These are phyloP conservation scores for Ptiloglossa arizonensis DNA, from an alignment of 1,140 invertebrate species.

Conservation along the genomic window DNA sequence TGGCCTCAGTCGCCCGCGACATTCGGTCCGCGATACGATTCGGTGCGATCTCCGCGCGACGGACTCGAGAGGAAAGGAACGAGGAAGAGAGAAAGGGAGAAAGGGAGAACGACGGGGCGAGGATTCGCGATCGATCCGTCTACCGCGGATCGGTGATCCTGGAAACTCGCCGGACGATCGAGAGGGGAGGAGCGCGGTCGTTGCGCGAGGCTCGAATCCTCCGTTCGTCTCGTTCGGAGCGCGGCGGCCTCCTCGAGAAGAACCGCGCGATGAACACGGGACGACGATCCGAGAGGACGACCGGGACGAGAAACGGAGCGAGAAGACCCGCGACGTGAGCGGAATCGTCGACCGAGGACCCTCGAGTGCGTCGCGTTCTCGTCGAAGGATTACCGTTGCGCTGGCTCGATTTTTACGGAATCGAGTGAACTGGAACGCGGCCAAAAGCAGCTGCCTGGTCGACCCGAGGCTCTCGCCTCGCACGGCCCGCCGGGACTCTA, in stretches of 20 bases:
- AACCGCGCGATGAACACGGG: background rate
- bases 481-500: too few relatives aligned
- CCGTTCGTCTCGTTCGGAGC: background rate
- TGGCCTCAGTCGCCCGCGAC: conserved; percentile 80
- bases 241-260: too few relatives aligned
- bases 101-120: background rate
- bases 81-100: background rate
- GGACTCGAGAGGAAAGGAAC: background rate
- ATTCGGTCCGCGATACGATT: conserved; percentile 80
- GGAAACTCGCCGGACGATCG: background rate
- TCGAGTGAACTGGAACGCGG: conserved; percentile 32
- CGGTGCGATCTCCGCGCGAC: conserved; percentile 55
- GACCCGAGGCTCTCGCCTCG: too few relatives aligned
- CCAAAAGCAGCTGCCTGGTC: conserved; percentile 15
- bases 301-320: background rate
- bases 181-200: background rate
- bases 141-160: background rate
- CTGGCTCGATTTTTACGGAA: conserved; percentile 4
- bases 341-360: conserved; percentile 6
- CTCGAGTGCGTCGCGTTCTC: too few relatives aligned
- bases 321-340: conserved; percentile 1
- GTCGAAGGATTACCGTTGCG: background rate
- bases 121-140: background rate
- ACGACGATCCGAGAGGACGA: background rate
- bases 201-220: background rate